phyloP scores from a whole-genome alignment of 2,888 invertebrate species.

The Cryptus armator region DNA sequence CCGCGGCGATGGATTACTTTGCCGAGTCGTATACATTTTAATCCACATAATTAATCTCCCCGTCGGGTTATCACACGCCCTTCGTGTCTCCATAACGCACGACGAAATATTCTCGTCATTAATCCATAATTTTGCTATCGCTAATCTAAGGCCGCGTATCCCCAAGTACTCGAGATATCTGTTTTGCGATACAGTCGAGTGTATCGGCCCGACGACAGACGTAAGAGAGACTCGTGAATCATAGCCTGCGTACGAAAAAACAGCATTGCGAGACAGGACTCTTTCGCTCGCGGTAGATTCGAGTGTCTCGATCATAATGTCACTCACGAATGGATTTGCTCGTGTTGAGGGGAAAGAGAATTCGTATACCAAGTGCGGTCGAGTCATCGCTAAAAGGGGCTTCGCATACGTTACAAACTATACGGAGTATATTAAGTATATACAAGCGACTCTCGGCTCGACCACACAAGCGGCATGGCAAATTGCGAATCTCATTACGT shows the following conservation, averaged over 20 bases:
- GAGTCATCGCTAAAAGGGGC: slow-evolving; percentile 58
- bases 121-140: neutral
- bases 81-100: neutral
- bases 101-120: neutral
- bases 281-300: neutral
- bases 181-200: neutral
- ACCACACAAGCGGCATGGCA: slow-evolving; percentile 49
- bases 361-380: slow-evolving; percentile 27
- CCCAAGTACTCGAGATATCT: slow-evolving; percentile 8
- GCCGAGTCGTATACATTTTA: slow-evolving; percentile 38
- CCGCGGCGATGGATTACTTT: slow-evolving; percentile 2
- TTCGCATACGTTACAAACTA: slow-evolving; percentile 33
- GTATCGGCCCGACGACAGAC: slow-evolving; percentile 28
- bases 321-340: slow-evolving; percentile 52
- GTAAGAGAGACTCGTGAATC: slow-evolving; percentile 36
- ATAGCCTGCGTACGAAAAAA: slow-evolving; percentile 36
- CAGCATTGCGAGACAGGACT: slow-evolving; percentile 9
- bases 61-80: slow-evolving; percentile 18
- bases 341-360: slow-evolving; percentile 32
- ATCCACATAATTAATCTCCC: slow-evolving; percentile 59
- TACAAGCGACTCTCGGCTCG: slow-evolving; percentile 34
- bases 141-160: neutral
- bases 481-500: slow-evolving; percentile 62
- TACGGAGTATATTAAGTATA: slow-evolving; percentile 38
- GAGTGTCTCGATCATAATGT: slow-evolving; percentile 46